phyloP scores from a whole-genome alignment of 2,113 vertebrate genomes.

The Caloenas nicobarica region DNA sequence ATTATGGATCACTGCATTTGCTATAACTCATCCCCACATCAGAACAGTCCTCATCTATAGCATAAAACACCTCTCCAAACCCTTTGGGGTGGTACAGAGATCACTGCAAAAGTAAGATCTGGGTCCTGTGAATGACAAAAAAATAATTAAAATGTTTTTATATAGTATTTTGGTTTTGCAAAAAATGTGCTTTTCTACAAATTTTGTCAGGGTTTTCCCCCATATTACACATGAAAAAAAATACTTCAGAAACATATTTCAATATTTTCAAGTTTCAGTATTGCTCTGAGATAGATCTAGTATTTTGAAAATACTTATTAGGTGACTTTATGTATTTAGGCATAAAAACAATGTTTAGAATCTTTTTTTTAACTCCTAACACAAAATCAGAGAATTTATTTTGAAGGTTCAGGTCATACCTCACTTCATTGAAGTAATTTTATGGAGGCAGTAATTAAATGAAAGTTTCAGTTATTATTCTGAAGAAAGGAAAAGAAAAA shows the following conservation, averaged over 20 bases:
- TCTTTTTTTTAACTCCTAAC: fast-evolving
- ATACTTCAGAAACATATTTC: background rate
- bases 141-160: background rate
- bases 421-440: background rate
- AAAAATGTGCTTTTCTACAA: background rate
- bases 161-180: background rate
- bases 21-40: background rate
- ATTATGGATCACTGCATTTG: background rate
- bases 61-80: background rate
- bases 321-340: background rate
- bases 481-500: background rate
- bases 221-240: background rate
- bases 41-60: background rate
- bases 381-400: background rate
- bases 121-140: background rate
- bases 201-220: background rate
- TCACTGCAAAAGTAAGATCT: background rate
- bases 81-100: background rate
- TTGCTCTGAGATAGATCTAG: background rate
- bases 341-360: background rate
- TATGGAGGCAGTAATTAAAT: background rate
- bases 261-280: background rate
- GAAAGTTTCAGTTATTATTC: background rate
- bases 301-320: background rate
- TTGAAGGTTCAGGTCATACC: background rate